Evolutionary conservation across 1,140 invertebrate species (phyloP).

Genomic region (Zaprionus tsacasi): DNA sequence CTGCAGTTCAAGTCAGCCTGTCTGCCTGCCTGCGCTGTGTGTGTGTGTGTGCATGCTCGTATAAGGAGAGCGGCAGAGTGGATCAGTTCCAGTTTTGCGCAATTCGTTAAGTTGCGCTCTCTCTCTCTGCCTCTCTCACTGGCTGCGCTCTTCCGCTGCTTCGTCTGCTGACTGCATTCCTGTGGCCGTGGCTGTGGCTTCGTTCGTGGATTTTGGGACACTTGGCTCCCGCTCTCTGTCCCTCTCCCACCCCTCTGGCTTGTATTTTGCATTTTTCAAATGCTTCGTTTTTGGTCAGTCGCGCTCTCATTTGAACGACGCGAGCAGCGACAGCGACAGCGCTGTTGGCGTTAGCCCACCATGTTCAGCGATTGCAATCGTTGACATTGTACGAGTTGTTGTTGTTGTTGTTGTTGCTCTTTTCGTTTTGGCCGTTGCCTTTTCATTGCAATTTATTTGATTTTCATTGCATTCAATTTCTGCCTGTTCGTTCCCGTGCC

Average conservation of each 20-base stretch:
- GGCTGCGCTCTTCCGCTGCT: neutral
- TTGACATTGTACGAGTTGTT: slow-evolving; percentile 67
- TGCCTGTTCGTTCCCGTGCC: slow-evolving; percentile 20
- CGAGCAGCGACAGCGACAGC: slow-evolving; percentile 11
- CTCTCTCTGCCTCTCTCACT: neutral
- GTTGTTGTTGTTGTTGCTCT: slow-evolving; percentile 14
- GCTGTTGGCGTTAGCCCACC: slow-evolving; percentile 54
- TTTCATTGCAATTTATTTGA: slow-evolving; percentile 81
- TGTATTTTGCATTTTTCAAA: slow-evolving; percentile 75
- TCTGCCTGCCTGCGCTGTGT: neutral
- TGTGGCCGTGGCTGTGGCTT: neutral
- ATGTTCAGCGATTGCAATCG: slow-evolving; percentile 75
- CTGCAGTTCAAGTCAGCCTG: slow-evolving; percentile 1
- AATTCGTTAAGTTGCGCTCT: slow-evolving; percentile 49
- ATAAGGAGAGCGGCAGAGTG: slow-evolving; percentile 37
- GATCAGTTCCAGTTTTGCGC: slow-evolving; percentile 62
- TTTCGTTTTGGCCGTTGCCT: slow-evolving; percentile 25
- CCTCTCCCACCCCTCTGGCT: neutral
- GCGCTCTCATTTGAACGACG: slow-evolving; percentile 26
- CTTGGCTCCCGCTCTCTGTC: neutral
- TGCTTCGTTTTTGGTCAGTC: slow-evolving; percentile 57
- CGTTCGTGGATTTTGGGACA: neutral
- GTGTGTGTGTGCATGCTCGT: slow-evolving; percentile 11
- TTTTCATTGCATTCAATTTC: slow-evolving; percentile 79
- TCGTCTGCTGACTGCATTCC: slow-evolving; percentile 4